Conservation (phyloP, 2,888 invertebrate genomes). For the Griposia aprilina region DNA sequence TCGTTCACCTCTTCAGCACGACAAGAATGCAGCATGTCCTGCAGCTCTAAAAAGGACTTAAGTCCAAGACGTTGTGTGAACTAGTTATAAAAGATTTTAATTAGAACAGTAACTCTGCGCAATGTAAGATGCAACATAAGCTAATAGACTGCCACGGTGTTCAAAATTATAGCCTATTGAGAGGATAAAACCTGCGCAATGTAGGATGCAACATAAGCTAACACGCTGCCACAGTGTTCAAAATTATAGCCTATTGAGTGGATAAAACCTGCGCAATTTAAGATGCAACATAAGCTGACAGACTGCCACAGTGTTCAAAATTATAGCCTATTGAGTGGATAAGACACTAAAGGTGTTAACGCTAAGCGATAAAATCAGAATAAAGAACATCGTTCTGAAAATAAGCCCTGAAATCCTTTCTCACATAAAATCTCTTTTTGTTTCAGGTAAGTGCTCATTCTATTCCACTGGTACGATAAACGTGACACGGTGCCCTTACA, state of each 20-base stretch:
- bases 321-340: no score
- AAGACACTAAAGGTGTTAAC: no score
- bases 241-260: no score
- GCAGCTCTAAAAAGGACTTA: background rate
- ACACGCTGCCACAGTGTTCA: no score
- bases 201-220: background rate
- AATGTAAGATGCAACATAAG: background rate
- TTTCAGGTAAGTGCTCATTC: background rate
- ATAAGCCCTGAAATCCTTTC: background rate
- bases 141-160: no score
- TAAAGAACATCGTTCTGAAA: background rate
- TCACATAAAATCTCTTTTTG: background rate
- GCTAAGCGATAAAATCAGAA: background rate
- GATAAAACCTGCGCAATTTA: no score
- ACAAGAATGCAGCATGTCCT: slow-evolving; percentile 59
- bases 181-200: no score
- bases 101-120: background rate
- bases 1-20: slow-evolving; percentile 67
- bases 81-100: background rate
- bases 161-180: no score
- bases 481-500: background rate
- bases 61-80: background rate
- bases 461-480: background rate
- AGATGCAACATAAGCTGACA: background rate
- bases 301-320: no score